Evolutionary conservation across 2,797 vertebrate species (phyloP).

Genomic region (Aeoliscus strigatus): DNA sequence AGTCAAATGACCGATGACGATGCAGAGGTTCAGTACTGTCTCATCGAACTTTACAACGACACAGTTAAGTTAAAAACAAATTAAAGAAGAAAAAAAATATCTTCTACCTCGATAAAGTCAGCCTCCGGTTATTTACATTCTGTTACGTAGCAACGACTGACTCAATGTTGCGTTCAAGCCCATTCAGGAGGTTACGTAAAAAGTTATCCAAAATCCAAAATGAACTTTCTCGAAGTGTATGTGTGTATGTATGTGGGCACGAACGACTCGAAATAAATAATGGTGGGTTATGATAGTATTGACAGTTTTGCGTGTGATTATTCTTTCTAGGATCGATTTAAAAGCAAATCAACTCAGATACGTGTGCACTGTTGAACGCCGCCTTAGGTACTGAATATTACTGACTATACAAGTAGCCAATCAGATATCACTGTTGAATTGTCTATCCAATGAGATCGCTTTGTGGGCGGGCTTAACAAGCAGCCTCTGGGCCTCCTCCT

Average conservation of each 20-base stretch:
- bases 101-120: not conserved
- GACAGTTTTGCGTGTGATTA: too few relatives aligned
- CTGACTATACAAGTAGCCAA: constrained; percentile 32
- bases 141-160: constrained; percentile 64
- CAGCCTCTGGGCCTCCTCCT: constrained; percentile 34
- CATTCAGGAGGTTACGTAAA: not conserved
- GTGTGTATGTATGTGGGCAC: too few relatives aligned
- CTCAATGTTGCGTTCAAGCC: constrained; percentile 48
- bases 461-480: constrained; percentile 33
- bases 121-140: constrained; percentile 8
- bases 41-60: too few relatives aligned
- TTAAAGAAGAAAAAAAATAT: not conserved
- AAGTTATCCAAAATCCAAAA: not conserved
- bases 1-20: too few relatives aligned
- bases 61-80: not conserved
- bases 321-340: too few relatives aligned
- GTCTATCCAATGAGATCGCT: constrained; percentile 48
- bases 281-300: too few relatives aligned
- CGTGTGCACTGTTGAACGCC: constrained; percentile 19
- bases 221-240: not conserved
- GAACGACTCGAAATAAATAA: too few relatives aligned
- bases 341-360: too few relatives aligned
- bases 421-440: accelerated
- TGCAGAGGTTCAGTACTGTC: too few relatives aligned
- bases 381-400: constrained; percentile 26